Percentiles rank a stretch among this genome's conserved stretches.
Conservation (phyloP, 2,888 invertebrate genomes). For the Scelioninae gen. 2 region DNA sequence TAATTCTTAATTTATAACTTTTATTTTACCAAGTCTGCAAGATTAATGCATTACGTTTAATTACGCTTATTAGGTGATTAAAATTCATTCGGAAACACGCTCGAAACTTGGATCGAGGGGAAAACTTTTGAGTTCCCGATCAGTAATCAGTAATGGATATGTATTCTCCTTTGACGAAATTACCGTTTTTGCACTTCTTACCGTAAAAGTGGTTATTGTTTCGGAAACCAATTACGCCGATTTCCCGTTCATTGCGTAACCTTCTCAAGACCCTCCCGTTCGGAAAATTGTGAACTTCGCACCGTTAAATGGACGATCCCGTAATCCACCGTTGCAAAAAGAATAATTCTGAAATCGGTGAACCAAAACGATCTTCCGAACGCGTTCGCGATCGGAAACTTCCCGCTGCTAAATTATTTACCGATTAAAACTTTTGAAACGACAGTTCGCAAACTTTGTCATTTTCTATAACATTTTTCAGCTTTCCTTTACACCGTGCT, state of each 20-base stretch:
- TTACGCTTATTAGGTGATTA: slow-evolving; percentile 23
- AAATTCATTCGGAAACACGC: slow-evolving; percentile 25
- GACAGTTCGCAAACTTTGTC: slow-evolving; percentile 41
- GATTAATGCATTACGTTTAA: slow-evolving; percentile 35
- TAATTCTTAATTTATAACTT: slow-evolving; percentile 40
- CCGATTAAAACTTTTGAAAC: slow-evolving; percentile 20
- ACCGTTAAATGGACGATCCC: too few species aligned
- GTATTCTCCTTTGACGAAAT: too few species aligned
- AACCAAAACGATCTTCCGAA: too few species aligned
- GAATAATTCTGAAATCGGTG: too few species aligned
- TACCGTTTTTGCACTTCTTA: too few species aligned
- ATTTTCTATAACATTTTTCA: slow-evolving; percentile 35
- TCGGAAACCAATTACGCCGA: too few species aligned
- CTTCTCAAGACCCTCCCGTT: too few species aligned
- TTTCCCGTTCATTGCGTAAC: too few species aligned
- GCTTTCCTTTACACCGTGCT: slow-evolving; percentile 23
- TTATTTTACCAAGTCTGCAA: slow-evolving; percentile 31
- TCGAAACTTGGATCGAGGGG: background rate
- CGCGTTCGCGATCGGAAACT: slow-evolving; percentile 9
- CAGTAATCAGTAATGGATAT: too few species aligned
- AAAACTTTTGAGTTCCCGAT: slow-evolving; percentile 5
- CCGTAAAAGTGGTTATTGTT: too few species aligned
- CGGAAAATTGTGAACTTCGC: too few species aligned
- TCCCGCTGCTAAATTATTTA: slow-evolving; percentile 32
- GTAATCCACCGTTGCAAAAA: too few species aligned